Base-by-base conservation (phyloP, 2,113 vertebrate species). In the Triplophysa rosa region DNA sequence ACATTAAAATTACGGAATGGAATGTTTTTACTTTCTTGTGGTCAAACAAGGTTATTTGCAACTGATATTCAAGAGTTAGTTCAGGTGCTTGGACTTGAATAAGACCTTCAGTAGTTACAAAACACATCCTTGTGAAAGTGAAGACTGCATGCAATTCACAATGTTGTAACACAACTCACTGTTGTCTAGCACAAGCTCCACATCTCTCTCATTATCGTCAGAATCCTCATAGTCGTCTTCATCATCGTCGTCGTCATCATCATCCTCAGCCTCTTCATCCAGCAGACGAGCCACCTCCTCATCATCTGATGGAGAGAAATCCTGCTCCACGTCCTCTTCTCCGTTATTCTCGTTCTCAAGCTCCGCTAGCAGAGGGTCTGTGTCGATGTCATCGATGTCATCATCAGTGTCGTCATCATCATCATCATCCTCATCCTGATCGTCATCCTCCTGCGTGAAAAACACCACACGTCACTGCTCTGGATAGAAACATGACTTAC, bases 381-480 rank as follows among this genome's bases (percentile, higher is more conserved):
- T 98, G 81, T 99, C 97, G 0, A 97, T 87, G n/a, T 99, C 96
- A 59, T 99, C 97, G 8, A 98, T 96, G 14, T 96, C 95, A 0
- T 96, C 95, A 6, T 96, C 95, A 0, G 97, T 95, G 52, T 98
- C 97, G 0, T 98, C 94, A 52, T 95, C 93, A 42, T 95, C 97
- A 0, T 98, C 94, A 58, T 95, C 93, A 40, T 95, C 97, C 68
- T 99, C 97, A 6, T 94, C 92, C 74, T 98, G 95, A 90, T 98
- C 90, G 0, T 92, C 91, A 17, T 91, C 90, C 83, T 94, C 92
- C 92, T 90, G 67, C 13, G 72, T 21, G 3, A 71, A 16, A 72
- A 8, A 64, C 19, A 26, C 21, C 45, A 62, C 0, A 72, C 0
- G 6, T 17, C 17, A 56, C 4, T 56, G 1, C 11, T 49, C 47